These are phyloP conservation scores for Paguma larvata DNA, from an alignment of 2,797 vertebrate species.

Conservation along the genomic window DNA sequence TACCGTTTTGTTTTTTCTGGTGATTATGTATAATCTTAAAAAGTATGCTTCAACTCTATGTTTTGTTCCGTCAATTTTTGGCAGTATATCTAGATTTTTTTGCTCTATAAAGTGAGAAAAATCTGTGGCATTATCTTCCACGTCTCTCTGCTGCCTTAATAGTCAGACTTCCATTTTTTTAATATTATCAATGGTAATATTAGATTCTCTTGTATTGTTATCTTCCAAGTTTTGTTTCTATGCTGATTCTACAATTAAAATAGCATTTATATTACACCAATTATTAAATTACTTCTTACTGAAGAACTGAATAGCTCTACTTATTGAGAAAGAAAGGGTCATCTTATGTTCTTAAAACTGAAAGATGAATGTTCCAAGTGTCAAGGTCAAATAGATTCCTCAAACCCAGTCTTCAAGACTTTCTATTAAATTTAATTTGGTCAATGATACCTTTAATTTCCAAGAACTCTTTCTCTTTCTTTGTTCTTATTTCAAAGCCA, in stretches of 20 bases:
- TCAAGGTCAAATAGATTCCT: background rate
- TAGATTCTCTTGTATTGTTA: background rate
- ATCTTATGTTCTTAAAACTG: background rate
- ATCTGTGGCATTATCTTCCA: background rate
- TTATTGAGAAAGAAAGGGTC: background rate
- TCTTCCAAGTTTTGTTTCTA: slow-evolving; percentile 11
- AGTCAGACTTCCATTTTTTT: background rate
- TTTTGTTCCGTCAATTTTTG: background rate
- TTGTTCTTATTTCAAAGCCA: background rate
- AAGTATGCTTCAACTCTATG: background rate
- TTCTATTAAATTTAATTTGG: background rate
- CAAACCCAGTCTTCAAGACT: background rate
- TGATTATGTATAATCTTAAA: slow-evolving; percentile 12
- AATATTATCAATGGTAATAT: background rate
- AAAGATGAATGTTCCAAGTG: background rate
- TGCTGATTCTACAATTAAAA: background rate
- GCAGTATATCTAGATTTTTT: background rate
- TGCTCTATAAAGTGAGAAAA: background rate
- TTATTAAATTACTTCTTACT: background rate
- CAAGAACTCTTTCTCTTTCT: background rate
- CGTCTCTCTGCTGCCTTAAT: background rate
- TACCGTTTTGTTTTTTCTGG: background rate
- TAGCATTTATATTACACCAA: background rate
- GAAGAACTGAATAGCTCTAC: background rate
- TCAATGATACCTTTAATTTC: background rate